Evolutionary conservation across 2,797 vertebrate species (phyloP).

Genomic region (Parauchenoglanis ngamensis): DNA sequence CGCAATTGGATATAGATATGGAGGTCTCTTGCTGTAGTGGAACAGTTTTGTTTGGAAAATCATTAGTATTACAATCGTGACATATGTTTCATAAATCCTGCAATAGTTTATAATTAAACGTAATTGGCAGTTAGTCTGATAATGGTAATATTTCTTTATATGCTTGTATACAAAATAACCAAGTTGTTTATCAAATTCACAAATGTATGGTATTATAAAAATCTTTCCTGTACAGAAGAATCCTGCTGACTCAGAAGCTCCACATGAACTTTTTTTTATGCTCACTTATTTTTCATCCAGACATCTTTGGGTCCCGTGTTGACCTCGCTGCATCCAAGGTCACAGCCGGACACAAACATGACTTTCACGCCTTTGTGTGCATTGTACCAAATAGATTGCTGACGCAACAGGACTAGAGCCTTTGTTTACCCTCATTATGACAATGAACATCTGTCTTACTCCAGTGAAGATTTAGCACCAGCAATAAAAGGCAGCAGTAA

Average conservation of each 20-base stretch:
- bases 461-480: slow-evolving; percentile 34
- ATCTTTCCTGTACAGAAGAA: not conserved
- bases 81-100: not conserved
- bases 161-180: not conserved
- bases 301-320: slow-evolving; percentile 23
- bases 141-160: not conserved
- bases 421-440: slow-evolving; percentile 34
- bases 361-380: slow-evolving; percentile 6
- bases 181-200: not conserved
- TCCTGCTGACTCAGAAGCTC: slow-evolving; percentile 25
- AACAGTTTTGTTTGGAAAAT: not conserved
- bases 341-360: not conserved
- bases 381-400: not conserved
- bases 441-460: slow-evolving; percentile 25
- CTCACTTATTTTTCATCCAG: slow-evolving; percentile 52
- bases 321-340: not conserved
- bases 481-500: slow-evolving; percentile 30
- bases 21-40: not conserved
- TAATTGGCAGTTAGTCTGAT: not conserved
- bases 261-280: slow-evolving; percentile 47
- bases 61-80: not conserved
- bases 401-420: slow-evolving; percentile 10
- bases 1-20: not conserved
- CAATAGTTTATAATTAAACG: not conserved
- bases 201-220: not conserved